Conservation (phyloP, 1,140 invertebrate genomes). For the Leptinotarsa undecemlineata region DNA sequence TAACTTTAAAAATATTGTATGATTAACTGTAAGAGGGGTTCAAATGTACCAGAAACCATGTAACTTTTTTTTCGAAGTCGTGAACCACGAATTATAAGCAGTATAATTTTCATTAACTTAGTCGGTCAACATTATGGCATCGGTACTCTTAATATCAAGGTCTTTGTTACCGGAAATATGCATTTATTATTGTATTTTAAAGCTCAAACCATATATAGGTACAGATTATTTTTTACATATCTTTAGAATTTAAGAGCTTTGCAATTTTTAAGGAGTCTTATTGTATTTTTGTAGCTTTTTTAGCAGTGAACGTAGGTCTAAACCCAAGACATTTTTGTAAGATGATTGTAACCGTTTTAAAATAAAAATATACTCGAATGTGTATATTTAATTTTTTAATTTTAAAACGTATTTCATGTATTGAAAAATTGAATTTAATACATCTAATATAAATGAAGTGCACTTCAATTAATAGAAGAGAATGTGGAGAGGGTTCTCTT, state of each 20-base stretch:
- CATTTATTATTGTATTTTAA: conserved; percentile 19
- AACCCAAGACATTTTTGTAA: conserved; percentile 22
- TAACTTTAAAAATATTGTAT: neutral
- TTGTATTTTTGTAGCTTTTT: conserved; percentile 31
- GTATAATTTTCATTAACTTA: neutral
- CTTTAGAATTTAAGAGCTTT: conserved; percentile 27
- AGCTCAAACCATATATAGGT: conserved; percentile 25
- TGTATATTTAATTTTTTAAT: neutral
- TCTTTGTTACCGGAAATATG: conserved; percentile 13
- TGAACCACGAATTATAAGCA: no score
- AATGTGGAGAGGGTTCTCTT: no score
- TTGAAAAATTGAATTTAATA: neutral
- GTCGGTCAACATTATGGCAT: neutral
- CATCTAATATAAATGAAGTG: neutral
- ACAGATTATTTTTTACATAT: conserved; percentile 31
- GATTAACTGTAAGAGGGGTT: neutral
- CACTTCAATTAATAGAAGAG: neutral
- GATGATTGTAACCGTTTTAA: conserved; percentile 24
- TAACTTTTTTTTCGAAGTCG: no score
- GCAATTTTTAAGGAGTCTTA: conserved; percentile 21
- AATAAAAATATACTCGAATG: conserved; percentile 13
- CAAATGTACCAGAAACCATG: neutral
- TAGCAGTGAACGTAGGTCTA: conserved; percentile 13
- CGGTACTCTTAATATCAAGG: conserved; percentile 5
- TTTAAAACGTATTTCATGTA: neutral